Evolutionary conservation across 2,797 vertebrate species (phyloP).

Genomic region (Decapterus maruadsi): DNA sequence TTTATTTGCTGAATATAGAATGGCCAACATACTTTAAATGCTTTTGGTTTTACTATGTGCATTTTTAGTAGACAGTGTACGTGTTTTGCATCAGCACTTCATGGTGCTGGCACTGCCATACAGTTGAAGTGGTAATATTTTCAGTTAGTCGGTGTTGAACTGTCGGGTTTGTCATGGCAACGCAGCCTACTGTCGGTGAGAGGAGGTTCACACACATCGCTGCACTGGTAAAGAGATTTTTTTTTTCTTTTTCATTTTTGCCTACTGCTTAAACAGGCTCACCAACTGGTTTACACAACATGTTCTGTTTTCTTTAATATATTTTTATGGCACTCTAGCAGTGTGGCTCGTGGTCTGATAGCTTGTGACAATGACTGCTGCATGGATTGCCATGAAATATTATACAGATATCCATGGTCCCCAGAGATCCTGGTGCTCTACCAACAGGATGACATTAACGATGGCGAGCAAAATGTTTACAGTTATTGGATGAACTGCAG

Average conservation of each 20-base stretch:
- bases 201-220: neutral
- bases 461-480: neutral
- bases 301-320: neutral
- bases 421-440: neutral
- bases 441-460: neutral
- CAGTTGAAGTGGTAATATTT: neutral
- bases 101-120: too few species aligned
- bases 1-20: neutral
- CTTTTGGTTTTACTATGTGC: too few species aligned
- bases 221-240: neutral
- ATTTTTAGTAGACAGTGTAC: neutral
- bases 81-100: neutral
- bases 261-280: neutral
- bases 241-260: neutral
- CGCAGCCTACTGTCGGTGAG: neutral
- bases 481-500: neutral
- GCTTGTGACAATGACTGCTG: neutral
- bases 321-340: neutral
- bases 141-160: neutral
- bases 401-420: neutral
- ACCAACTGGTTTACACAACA: neutral
- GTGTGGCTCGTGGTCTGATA: neutral
- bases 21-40: neutral
- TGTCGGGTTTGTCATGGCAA: neutral
- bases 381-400: neutral